Base-by-base conservation (phyloP, 2,888 invertebrate species). In the Lypha dubia region DNA sequence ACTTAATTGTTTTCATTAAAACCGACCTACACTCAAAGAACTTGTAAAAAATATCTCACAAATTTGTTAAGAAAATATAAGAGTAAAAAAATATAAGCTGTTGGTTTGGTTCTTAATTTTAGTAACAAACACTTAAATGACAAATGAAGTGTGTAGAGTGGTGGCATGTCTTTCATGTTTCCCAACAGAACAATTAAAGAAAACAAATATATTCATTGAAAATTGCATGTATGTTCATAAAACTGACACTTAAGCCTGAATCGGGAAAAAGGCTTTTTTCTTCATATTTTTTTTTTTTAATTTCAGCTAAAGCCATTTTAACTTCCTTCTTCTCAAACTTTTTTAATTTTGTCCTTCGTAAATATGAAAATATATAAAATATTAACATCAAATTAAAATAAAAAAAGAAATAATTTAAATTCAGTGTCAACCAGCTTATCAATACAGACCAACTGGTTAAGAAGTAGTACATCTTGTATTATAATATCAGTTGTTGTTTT, bases 131-230 rank as follows among this genome's bases (percentile, higher is more conserved):
- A 28, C 20, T 35, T 24, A 76, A 68, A 68, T 58, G 58, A 75
- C 65, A 65, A 75, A 75, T 56, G 63, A 53, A 22, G 63, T n/a
- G 28, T 53, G 46, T 63, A 51, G 41, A 20, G n/a, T 77, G 51
- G 46, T 63, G 60, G 41, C 32, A 22, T 77, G 51, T 70, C 32
- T 49, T 38, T 28, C 62, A 56, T 70, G 7, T 67, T 20, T 60
- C 49, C 58, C 56, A 60, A 28, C n/a, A 7, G 38, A 28, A 46
- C 75, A 76, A 70, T 73, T 79, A 70, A 63, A 56, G 15, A 38
- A 58, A 68, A 75, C 44, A 81, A 56, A 70, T 28, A 63, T 68
- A 73, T 62, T 75, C 73, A 75, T 7, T 81, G 56, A 70, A 70
- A 75, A 56, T 73, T 46, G 62, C 68, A 75, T 68, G 74, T 63